Conservation (phyloP, 1,140 invertebrate genomes). For the Drosophila azteca region DNA sequence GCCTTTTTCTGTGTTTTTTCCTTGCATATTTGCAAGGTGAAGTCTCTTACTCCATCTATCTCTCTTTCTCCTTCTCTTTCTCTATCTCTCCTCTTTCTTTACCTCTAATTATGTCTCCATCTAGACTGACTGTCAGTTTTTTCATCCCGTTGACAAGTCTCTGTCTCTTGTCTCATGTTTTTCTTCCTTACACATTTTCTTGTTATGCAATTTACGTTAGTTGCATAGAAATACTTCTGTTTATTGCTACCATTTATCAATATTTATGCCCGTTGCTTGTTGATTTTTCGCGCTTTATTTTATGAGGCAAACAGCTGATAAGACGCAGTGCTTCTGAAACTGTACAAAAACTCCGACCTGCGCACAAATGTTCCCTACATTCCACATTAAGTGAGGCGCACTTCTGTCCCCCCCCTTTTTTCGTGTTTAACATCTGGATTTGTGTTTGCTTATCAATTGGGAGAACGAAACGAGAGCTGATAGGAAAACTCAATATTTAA, state of each 20-base stretch:
- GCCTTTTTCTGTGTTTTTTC: constrained; percentile 33
- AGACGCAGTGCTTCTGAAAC: constrained; percentile 15
- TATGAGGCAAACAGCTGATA: constrained; percentile 38
- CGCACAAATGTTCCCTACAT: constrained; percentile 19
- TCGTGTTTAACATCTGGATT: constrained; percentile 18
- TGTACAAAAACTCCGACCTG: constrained; percentile 18
- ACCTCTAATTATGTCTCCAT: constrained; percentile 25
- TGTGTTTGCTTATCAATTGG: constrained; percentile 29
- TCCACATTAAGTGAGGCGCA: constrained; percentile 17
- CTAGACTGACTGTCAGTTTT: constrained; percentile 48
- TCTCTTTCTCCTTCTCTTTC: constrained; percentile 24
- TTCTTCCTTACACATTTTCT: constrained; percentile 31
- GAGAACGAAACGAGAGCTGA: neutral
- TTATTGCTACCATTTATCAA: constrained; percentile 44
- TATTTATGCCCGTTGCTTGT: constrained; percentile 32
- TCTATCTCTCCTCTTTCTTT: constrained; percentile 1
- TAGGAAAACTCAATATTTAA: constrained; percentile 17
- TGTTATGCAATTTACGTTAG: constrained; percentile 55
- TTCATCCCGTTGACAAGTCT: constrained; percentile 53
- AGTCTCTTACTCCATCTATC: constrained; percentile 37
- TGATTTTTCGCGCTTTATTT: constrained; percentile 21
- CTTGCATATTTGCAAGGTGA: constrained; percentile 65
- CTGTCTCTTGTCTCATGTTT: constrained; percentile 20
- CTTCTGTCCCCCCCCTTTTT: neutral
- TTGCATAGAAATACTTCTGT: constrained; percentile 22